These are phyloP conservation scores for Pachypeltis micranthus DNA, from an alignment of 1,140 invertebrate species.

Conservation along the genomic window DNA sequence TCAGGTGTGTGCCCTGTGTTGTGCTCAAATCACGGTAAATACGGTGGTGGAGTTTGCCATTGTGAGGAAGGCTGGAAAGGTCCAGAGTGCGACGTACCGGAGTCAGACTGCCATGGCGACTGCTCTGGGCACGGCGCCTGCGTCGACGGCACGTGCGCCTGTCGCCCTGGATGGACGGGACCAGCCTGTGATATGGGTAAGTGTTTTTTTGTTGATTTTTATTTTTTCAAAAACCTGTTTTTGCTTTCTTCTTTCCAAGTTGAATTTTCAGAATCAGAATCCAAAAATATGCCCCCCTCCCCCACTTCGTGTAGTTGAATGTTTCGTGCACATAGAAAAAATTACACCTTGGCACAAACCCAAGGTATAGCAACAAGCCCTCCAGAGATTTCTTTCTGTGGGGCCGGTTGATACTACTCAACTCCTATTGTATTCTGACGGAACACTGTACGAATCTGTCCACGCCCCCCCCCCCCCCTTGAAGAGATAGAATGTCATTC, in stretches of 20 bases:
- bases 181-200: constrained; percentile 69
- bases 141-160: constrained; percentile 76
- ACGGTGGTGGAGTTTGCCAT: constrained; percentile 86
- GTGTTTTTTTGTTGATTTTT: constrained; percentile 29
- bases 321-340: neutral
- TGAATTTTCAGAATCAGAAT: too few relatives aligned
- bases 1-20: constrained; percentile 90
- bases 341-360: neutral
- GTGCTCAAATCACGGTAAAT: constrained; percentile 92
- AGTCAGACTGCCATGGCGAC: constrained; percentile 81
- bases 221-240: neutral
- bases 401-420: too few relatives aligned
- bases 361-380: too few relatives aligned
- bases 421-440: too few relatives aligned
- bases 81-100: constrained; percentile 84
- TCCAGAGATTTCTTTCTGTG: too few relatives aligned
- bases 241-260: neutral
- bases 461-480: too few relatives aligned
- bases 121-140: constrained; percentile 86
- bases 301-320: neutral
- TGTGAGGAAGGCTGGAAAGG: constrained; percentile 97
- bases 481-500: too few relatives aligned
- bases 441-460: too few relatives aligned
- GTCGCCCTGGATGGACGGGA: constrained; percentile 81
- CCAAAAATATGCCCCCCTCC: too few relatives aligned